Conservation (phyloP, 2,113 vertebrate species). For the Montifringilla adamsi region DNA sequence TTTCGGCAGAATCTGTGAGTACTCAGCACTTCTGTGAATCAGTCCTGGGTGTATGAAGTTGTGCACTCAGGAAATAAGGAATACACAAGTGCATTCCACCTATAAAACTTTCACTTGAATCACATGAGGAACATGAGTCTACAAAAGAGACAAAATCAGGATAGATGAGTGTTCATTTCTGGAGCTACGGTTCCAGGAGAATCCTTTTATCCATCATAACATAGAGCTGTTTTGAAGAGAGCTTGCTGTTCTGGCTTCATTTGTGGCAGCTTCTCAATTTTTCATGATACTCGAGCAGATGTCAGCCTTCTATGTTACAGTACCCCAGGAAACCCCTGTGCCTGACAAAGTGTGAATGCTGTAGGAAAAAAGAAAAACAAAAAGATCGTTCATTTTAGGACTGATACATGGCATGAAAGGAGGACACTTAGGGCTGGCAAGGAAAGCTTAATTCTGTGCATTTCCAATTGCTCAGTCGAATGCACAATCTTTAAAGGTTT, state of each 20-base stretch:
- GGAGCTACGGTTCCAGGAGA: accelerated
- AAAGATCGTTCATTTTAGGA: neutral
- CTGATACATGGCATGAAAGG: neutral
- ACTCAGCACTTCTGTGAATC: neutral
- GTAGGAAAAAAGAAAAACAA: neutral
- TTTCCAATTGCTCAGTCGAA: neutral
- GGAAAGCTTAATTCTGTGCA: neutral
- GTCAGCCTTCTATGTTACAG: neutral
- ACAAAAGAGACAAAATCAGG: neutral
- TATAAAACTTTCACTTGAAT: neutral
- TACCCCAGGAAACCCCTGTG: neutral
- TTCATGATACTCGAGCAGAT: neutral
- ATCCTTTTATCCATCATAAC: neutral
- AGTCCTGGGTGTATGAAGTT: neutral
- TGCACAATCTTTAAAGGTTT: neutral
- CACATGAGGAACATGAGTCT: neutral
- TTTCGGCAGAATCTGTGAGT: neutral
- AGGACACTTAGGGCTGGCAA: neutral
- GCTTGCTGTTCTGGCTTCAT: neutral
- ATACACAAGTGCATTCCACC: neutral
- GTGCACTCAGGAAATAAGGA: neutral
- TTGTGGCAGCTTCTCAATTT: neutral
- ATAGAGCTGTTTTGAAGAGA: neutral
- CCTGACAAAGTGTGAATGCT: neutral
- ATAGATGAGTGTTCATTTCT: neutral